phyloP scores from a whole-genome alignment of 2,113 vertebrate genomes.

The Equus przewalskii region DNA sequence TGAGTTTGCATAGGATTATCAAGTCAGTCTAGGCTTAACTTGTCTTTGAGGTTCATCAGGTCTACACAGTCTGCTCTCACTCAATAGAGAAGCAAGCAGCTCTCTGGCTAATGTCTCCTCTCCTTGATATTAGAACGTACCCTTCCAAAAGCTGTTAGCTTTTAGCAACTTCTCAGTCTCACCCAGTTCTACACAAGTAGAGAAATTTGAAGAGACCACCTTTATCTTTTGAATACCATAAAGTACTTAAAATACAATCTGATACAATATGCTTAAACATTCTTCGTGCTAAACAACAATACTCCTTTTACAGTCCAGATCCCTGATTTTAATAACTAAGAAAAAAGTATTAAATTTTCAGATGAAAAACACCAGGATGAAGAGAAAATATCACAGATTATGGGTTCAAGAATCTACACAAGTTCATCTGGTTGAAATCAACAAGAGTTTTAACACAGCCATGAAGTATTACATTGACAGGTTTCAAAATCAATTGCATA shows the following conservation, averaged over 20 bases:
- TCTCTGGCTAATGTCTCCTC: slow-evolving; percentile 1
- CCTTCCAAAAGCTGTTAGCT: slow-evolving; percentile 13
- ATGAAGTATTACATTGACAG: not conserved
- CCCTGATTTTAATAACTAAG: not conserved
- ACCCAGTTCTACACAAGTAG: not conserved
- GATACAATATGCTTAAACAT: not conserved
- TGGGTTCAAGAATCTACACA: not conserved
- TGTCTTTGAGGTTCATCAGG: slow-evolving; percentile 21
- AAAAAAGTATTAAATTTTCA: not conserved
- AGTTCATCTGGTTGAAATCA: not conserved
- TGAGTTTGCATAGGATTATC: slow-evolving; percentile 39
- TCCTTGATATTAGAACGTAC: not conserved
- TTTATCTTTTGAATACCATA: not conserved
- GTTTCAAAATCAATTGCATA: not conserved
- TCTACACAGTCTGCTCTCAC: not conserved
- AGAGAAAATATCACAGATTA: not conserved
- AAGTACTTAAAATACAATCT: not conserved
- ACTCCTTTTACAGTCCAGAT: not conserved
- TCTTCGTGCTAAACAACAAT: not conserved
- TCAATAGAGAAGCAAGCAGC: not conserved
- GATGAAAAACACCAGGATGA: not conserved
- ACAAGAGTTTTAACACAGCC: not conserved
- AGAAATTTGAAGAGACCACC: slow-evolving; percentile 4
- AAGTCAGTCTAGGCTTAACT: slow-evolving; percentile 20
- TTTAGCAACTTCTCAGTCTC: slow-evolving; percentile 38